A percentile compares a stretch with the other conserved stretches of the same genome.
These are phyloP conservation scores for Rhamnusium bicolor DNA, from an alignment of 2,888 invertebrate genomes.

Conservation along the genomic window DNA sequence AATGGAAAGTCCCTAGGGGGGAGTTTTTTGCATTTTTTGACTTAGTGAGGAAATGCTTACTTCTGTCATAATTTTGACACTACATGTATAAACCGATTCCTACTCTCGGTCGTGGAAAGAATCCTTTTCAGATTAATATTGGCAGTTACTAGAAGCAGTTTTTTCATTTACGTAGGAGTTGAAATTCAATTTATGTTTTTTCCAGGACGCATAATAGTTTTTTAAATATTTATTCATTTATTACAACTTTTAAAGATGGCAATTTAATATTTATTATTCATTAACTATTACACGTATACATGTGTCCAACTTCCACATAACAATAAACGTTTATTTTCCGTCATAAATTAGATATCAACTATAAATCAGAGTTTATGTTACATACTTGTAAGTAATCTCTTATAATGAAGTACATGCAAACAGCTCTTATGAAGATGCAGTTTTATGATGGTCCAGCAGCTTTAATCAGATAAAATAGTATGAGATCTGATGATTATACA, in stretches of 20 bases:
- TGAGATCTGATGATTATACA: background rate
- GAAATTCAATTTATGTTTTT: too few relatives aligned
- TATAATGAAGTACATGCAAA: background rate
- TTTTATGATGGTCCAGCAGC: background rate
- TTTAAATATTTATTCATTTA: background rate
- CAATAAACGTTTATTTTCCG: conserved; percentile 6
- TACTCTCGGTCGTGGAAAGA: too few relatives aligned
- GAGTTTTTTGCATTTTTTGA: too few relatives aligned
- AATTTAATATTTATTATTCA: conserved; percentile 9
- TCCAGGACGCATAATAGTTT: too few relatives aligned
- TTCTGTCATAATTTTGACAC: too few relatives aligned
- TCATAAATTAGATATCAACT: background rate
- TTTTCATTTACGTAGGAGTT: too few relatives aligned
- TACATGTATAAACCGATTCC: too few relatives aligned
- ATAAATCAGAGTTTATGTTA: conserved; percentile 14
- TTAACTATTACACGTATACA: background rate
- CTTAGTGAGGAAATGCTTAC: too few relatives aligned
- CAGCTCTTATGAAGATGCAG: background rate
- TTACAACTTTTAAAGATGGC: background rate
- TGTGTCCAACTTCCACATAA: background rate
- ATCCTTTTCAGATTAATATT: too few relatives aligned
- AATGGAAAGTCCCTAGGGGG: too few relatives aligned
- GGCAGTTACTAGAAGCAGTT: too few relatives aligned
- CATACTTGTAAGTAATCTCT: background rate
- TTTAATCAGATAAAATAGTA: background rate